Base-by-base conservation (phyloP, 2,113 vertebrate species). In the Eurystomus gularis region DNA sequence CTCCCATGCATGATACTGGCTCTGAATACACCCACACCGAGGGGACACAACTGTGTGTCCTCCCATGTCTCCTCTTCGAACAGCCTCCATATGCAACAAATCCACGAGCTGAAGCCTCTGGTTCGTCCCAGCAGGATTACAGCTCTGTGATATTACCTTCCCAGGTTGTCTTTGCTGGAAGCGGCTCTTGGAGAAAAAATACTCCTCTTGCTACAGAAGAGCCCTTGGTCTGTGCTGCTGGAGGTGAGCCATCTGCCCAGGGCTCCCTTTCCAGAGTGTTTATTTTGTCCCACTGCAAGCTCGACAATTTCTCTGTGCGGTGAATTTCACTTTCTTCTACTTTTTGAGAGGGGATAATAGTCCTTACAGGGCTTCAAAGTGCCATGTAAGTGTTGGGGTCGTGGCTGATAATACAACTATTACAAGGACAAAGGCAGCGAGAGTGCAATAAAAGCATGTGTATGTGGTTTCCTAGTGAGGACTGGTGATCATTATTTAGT, bases 11-110 rank as follows among this genome's bases (percentile, higher is more conserved):
- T 1, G 1, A 28, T 51, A 16, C 48, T 21, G 8, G 7, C 39
- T 69, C 60, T 4, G 7, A 73, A 69, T 23, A 18, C 19, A 55
- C 7, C 19, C 1, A 0, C 0, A 1, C 24, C 4, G 39, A 16
- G 39, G 39, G 5, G 3, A n/a, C 13, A 4, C 19, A 18, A 46
- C 70, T 64, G 25, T 65, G 33, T 6, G 13, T 9, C 11, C 17
- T 66, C 17, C 24, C 17, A 24, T 2, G 0, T 3, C 10, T 40
- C 2, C 6, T 65, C 35, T 70, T 52, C 79, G 64, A 9, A 31
- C 17, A 62, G 7, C 21, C 26, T 85, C 26, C 58, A 55, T 58
- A 72, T 42, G 44, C 35, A 81, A 7, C 19, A 61, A 13, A n/a
- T 6, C 10, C 33, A 72, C 0, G 2, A 68, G 9, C 25, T n/a